Evolutionary conservation across 2,888 invertebrate genomes (phyloP).

Genomic region (Spisula subtruncata): DNA sequence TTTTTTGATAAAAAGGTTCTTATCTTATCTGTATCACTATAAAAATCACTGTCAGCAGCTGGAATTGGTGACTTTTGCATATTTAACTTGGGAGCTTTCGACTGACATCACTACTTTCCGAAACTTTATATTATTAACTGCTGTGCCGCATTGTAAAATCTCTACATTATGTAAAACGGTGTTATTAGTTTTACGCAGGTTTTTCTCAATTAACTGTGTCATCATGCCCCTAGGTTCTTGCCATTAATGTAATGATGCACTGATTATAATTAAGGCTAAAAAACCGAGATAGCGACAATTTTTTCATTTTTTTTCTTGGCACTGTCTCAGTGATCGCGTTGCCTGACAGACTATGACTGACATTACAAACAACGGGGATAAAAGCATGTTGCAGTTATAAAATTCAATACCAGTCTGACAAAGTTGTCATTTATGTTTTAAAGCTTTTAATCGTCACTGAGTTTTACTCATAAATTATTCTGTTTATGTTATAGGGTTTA

Average conservation of each 20-base stretch:
- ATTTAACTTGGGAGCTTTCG: background rate
- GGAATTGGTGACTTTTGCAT: constrained; percentile 10
- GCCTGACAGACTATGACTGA: background rate
- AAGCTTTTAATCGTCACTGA: background rate
- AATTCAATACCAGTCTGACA: constrained; percentile 14
- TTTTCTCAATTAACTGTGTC: constrained; percentile 7
- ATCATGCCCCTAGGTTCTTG: background rate
- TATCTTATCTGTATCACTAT: too few species aligned
- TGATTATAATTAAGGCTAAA: constrained; percentile 12
- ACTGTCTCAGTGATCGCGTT: background rate
- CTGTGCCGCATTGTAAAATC: background rate
- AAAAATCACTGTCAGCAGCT: background rate
- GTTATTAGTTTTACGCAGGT: background rate
- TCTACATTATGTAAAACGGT: background rate
- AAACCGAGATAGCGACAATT: background rate
- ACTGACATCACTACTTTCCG: background rate
- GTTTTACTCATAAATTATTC: constrained; percentile 25
- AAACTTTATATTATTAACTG: background rate
- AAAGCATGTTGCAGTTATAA: constrained; percentile 11
- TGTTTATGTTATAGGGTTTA: background rate
- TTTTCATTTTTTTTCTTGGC: too few species aligned
- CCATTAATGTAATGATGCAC: background rate
- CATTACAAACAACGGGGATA: background rate
- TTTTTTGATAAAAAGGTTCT: too few species aligned
- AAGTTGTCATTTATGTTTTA: background rate